A percentile compares a stretch with the other conserved stretches of the same genome.
Evolutionary conservation across 37 sponge, comb jelly and placozoan genomes (phyloP).

Genomic region (Geodia barretti): DNA sequence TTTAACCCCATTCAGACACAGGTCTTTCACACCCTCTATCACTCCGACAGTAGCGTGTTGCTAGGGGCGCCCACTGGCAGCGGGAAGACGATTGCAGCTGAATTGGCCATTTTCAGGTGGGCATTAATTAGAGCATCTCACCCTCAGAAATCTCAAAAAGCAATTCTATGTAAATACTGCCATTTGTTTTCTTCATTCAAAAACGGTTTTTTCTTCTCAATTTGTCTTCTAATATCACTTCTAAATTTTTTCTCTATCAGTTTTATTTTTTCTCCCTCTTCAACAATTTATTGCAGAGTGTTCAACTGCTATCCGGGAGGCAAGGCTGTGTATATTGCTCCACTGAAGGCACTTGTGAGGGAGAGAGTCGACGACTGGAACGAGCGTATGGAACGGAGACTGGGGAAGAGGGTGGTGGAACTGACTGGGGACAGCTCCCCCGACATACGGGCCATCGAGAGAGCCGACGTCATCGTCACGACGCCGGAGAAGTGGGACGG

Average conservation of each 20-base stretch:
- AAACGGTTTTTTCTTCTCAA: too few relatives aligned
- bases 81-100: conserved; percentile 99
- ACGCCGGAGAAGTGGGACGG: conserved; percentile 99
- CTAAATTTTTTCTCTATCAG: too few relatives aligned
- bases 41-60: conserved; percentile 90
- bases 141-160: too few relatives aligned
- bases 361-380: conserved; percentile 97
- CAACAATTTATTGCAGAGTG: conserved; percentile 39
- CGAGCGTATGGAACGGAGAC: conserved; percentile 66
- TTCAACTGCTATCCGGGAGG: conserved; percentile 84
- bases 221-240: too few relatives aligned
- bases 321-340: conserved; percentile 98
- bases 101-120: conserved; percentile 93
- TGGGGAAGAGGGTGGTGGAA: conserved; percentile 92
- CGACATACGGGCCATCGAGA: conserved; percentile 86
- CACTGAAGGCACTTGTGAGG: conserved; percentile 96
- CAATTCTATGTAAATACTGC: too few relatives aligned
- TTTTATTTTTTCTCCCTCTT: neutral
- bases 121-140: too few relatives aligned
- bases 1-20: conserved; percentile 99
- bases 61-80: conserved; percentile 98
- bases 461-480: conserved; percentile 96
- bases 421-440: conserved; percentile 97
- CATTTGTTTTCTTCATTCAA: too few relatives aligned
- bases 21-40: conserved; percentile 95